Evolutionary conservation across 2,888 invertebrate species (phyloP), one percentile per base, ranked within the genome.

Genomic region (Molorchus minor): DNA sequence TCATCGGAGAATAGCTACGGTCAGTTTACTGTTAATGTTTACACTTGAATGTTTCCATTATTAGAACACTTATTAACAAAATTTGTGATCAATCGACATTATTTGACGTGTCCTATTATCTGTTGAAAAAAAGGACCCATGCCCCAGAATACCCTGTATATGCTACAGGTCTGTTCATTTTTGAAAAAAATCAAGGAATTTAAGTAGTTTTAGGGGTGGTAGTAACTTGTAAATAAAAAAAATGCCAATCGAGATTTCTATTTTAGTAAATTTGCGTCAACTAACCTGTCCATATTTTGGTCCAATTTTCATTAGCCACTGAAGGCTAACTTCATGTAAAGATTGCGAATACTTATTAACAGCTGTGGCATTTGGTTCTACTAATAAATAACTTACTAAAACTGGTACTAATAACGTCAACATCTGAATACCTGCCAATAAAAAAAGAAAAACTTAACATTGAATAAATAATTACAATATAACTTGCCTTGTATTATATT

Each of bases 241-340:
- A 19, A 58, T 21, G n/a, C 5, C 15, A 25, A n/a, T 5, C 5
- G 20, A 16, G 17, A 16, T 1, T 17, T n/a, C 13, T 1, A 20
- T 16, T 20, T 17, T 29, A 15, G 33, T n/a, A 15, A 15, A 16
- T 47, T 10, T 29, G 1, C 21, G 10, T 41, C n/a, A n/a, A n/a
- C n/a, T 64, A 69, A 90, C 91, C 85, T 93, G 90, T 15, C 96
- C 95, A 82, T 96, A 93, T 76, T 91, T 91, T 0, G 96, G 95
- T 0, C 96, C 98, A 70, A 97, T 91, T 75, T 91, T 90, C 79
- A 94, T 94, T 13, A 98, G 86, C 87, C 93, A 92, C 68, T 93
- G 90, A 68, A 98, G 85, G 63, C 94, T 92, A 72, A 92, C 90
- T 67, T 97, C 95, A 79, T 98, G 97, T 36, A 97, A 82, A 46